Evolutionary conservation across 2,888 invertebrate genomes (phyloP).

Genomic region (Periphyllus acericola): DNA sequence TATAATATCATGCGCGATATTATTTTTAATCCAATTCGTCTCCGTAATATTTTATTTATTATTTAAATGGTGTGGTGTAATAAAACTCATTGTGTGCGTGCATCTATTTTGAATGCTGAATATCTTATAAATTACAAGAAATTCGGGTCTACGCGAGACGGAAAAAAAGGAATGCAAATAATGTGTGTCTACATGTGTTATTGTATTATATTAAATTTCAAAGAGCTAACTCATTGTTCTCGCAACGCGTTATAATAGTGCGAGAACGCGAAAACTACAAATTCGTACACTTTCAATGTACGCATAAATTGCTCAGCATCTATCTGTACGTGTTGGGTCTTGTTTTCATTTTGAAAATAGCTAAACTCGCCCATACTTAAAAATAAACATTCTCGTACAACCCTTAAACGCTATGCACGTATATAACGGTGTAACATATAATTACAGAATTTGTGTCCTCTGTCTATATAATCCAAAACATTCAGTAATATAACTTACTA

Average conservation of each 20-base stretch:
- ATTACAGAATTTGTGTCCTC: too few relatives aligned
- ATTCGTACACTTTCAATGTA: neutral
- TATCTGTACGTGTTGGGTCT: too few relatives aligned
- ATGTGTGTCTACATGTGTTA: neutral
- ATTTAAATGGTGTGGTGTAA: neutral
- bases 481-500: too few relatives aligned
- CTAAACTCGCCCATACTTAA: too few relatives aligned
- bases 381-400: too few relatives aligned
- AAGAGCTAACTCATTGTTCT: neutral
- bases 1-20: neutral
- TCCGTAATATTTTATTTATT: neutral
- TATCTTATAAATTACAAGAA: constrained; percentile 1
- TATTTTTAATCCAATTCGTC: neutral
- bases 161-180: neutral
- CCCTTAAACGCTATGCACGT: too few relatives aligned
- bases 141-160: neutral
- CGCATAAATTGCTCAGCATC: too few relatives aligned
- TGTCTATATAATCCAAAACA: too few relatives aligned
- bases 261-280: neutral
- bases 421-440: too few relatives aligned
- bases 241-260: neutral
- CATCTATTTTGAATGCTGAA: neutral
- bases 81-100: neutral
- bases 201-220: constrained; percentile 1
- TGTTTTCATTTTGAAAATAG: too few relatives aligned